A percentile compares a stretch with the other conserved stretches of the same genome.
These are phyloP conservation scores for Lepus oiostolus DNA, from an alignment of 2,797 vertebrate species.

Conservation along the genomic window DNA sequence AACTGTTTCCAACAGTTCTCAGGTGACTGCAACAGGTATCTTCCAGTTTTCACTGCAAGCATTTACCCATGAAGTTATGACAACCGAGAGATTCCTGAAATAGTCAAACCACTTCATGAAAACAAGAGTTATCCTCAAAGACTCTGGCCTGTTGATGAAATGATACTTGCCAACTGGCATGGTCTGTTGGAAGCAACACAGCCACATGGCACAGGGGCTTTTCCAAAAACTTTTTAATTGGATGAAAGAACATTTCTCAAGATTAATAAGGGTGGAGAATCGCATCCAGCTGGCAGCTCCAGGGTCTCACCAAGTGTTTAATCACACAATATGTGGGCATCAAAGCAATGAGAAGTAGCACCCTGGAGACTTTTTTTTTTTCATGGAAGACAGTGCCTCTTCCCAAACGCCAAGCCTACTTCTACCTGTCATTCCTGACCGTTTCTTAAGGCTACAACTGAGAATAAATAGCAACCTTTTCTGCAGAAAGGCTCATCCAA, in stretches of 20 bases:
- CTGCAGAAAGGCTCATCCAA: background rate
- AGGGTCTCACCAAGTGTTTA: constrained; percentile 44
- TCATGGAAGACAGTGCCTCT: background rate
- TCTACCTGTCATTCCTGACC: constrained; percentile 29
- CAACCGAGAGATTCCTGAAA: background rate
- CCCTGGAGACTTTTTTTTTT: background rate
- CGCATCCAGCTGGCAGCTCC: constrained; percentile 72
- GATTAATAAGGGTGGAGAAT: constrained; percentile 80
- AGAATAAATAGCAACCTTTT: background rate
- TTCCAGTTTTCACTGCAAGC: background rate
- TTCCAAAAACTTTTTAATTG: constrained; percentile 79
- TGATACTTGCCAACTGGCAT: constrained; percentile 61
- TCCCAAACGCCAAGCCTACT: background rate
- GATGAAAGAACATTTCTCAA: constrained; percentile 70
- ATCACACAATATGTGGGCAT: constrained; percentile 58
- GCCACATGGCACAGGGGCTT: constrained; percentile 66
- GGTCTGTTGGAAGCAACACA: background rate
- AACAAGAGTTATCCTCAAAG: background rate
- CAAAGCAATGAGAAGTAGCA: background rate
- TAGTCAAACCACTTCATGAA: background rate
- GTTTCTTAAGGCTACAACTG: background rate
- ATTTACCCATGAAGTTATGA: background rate
- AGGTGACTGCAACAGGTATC: background rate
- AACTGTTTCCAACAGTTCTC: background rate
- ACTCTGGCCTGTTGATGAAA: constrained; percentile 7